Percentiles rank a stretch among this genome's conserved stretches.
phyloP scores from a whole-genome alignment of 2,113 vertebrate species.

The Lagopus muta region DNA sequence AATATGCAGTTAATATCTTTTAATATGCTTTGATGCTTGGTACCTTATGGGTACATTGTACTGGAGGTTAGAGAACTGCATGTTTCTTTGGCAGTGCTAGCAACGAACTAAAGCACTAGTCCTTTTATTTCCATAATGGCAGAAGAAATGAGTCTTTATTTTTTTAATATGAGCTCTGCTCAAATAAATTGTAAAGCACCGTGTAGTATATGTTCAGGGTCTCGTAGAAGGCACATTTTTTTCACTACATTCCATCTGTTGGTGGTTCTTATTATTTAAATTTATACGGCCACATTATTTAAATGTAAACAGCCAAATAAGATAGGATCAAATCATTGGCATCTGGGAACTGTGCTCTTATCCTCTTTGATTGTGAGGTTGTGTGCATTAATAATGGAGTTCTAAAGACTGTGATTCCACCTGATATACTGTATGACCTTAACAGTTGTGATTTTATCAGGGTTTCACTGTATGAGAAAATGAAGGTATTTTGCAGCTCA shows the following conservation, averaged over 20 bases:
- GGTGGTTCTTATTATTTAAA: constrained; percentile 82
- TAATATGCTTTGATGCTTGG: constrained; percentile 93
- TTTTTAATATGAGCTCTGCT: constrained; percentile 75
- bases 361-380: constrained; percentile 85
- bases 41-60: constrained; percentile 87
- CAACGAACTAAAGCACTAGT: constrained; percentile 78
- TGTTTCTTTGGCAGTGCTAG: constrained; percentile 83
- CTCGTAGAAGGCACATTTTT: constrained; percentile 70
- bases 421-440: constrained; percentile 84
- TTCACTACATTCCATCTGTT: constrained; percentile 79
- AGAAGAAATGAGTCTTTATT: constrained; percentile 77
- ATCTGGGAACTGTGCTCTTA: constrained; percentile 83
- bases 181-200: constrained; percentile 79
- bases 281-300: constrained; percentile 82
- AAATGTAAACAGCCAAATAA: constrained; percentile 86
- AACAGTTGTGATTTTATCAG: constrained; percentile 83
- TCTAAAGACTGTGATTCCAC: constrained; percentile 84
- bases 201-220: constrained; percentile 74
- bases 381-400: constrained; percentile 83
- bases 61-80: constrained; percentile 81
- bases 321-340: constrained; percentile 84
- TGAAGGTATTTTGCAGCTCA: constrained; percentile 81
- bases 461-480: constrained; percentile 81
- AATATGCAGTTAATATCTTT: constrained; percentile 95
- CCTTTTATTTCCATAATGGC: constrained; percentile 84